Conservation (phyloP, 2,888 invertebrate species). For the Toxonevra muliebris region DNA sequence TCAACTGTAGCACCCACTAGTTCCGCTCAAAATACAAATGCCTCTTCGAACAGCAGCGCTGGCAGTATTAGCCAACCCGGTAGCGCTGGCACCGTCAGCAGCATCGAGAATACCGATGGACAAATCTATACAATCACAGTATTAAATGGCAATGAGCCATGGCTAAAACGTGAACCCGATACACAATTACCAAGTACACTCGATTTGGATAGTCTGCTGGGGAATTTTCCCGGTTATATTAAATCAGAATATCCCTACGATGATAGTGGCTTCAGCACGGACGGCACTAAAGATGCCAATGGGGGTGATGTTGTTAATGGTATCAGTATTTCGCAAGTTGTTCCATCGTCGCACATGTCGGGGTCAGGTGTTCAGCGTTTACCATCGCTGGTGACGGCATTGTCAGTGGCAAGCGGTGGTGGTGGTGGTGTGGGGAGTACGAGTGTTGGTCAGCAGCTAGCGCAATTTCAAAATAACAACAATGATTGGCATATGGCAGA, state of each 20-base stretch:
- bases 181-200: conserved; percentile 69
- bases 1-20: conserved; percentile 25
- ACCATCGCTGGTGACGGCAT: conserved; percentile 58
- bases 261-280: conserved; percentile 78
- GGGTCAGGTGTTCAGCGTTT: conserved; percentile 46
- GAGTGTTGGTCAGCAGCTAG: conserved; percentile 67
- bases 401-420: conserved; percentile 47
- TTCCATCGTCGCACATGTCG: conserved; percentile 41
- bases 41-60: conserved; percentile 42
- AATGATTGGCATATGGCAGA: conserved; percentile 85
- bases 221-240: conserved; percentile 74
- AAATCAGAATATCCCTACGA: conserved; percentile 82
- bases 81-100: conserved; percentile 52
- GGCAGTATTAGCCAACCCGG: conserved; percentile 50
- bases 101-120: conserved; percentile 74
- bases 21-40: conserved; percentile 33
- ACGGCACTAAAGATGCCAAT: conserved; percentile 64
- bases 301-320: conserved; percentile 41
- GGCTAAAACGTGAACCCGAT: conserved; percentile 73
- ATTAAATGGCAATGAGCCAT: conserved; percentile 78
- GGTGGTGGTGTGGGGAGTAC: conserved; percentile 42
- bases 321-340: conserved; percentile 42
- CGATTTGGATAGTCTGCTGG: conserved; percentile 83
- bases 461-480: conserved; percentile 73
- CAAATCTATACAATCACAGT: conserved; percentile 86